A percentile compares a stretch with the other conserved stretches of the same genome.
Conservation (phyloP, 2,888 invertebrate genomes). For the Coenonympha glycerion region DNA sequence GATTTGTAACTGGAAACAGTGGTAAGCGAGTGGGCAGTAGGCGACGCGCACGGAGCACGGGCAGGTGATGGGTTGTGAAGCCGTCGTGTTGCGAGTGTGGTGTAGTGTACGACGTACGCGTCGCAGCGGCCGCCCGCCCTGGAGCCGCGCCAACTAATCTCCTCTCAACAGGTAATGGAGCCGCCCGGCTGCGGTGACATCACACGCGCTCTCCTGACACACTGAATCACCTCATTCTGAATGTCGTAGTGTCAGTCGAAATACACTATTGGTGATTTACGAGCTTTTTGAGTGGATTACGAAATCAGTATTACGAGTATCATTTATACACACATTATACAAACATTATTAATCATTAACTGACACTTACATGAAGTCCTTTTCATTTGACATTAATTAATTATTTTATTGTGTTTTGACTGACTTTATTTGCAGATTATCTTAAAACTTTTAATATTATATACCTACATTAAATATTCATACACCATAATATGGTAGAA, state of each 20-base stretch:
- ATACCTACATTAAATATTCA: too few species aligned
- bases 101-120: slow-evolving; percentile 47
- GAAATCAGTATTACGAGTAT: background rate
- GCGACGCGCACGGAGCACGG: slow-evolving; percentile 31
- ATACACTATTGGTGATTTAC: slow-evolving; percentile 9
- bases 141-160: slow-evolving; percentile 62
- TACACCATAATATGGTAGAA: too few species aligned
- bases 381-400: too few species aligned
- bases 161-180: slow-evolving; percentile 66
- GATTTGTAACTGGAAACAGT: slow-evolving; percentile 21
- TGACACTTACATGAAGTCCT: too few species aligned
- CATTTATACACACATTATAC: too few species aligned
- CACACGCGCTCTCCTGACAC: slow-evolving; percentile 41
- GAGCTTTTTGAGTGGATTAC: slow-evolving; percentile 7
- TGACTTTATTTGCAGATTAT: too few species aligned
- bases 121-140: slow-evolving; percentile 38
- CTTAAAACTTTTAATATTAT: too few species aligned
- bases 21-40: slow-evolving; percentile 20
- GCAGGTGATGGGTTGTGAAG: slow-evolving; percentile 32
- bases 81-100: slow-evolving; percentile 38
- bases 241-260: slow-evolving; percentile 35
- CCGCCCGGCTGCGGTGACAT: slow-evolving; percentile 55
- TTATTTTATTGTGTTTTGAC: too few species aligned
- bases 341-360: too few species aligned
- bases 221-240: slow-evolving; percentile 64